Base-by-base conservation (phyloP, 2,888 invertebrate species). In the Melangyna quadrimaculata region DNA sequence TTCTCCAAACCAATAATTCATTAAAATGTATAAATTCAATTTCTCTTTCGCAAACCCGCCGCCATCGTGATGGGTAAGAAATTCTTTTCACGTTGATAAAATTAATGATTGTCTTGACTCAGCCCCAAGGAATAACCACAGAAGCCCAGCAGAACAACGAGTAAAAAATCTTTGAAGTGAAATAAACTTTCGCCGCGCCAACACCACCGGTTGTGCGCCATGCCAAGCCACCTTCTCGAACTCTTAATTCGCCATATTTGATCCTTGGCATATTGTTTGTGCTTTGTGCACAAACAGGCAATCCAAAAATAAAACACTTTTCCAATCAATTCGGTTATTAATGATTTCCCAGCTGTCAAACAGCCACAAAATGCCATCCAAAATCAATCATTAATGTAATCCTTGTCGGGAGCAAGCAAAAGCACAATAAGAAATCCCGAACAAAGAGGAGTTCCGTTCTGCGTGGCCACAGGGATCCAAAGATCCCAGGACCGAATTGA, bases 371-470 rank as follows among this genome's bases (percentile, higher is more conserved):
- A 72, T 78, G 78, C 72, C 65, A 81, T 70, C 69, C 77, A 61
- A 77, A 81, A 86, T 86, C 86, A 86, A 86, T 86, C 86, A 86
- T 73, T 81, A 78, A 73, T 70, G 81, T 81, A 81, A 86, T 86
- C 70, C 86, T 77, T 78, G 83, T 78, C 72, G 57, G 55, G 65
- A 81, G 72, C 77, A 84, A 72, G 78, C 27, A 51, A 77, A 80
- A 72, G 70, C 32, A 61, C 29, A 17, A 29, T n/a, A 40, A 57
- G 55, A 59, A 57, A 35, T 24, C 22, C 17, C 19, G 40, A 45
- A 53, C 37, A 59, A 73, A 43, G 61, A 72, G 45, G 57, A 57
- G 43, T 27, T 40, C 61, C 43, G 55, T 77, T 75, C 35, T 57
- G 86, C 72, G 55, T 81, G 73, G 55, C 77, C 63, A n/a, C n/a